Percentiles rank a stretch among this genome's conserved stretches.
Conservation (phyloP, 1,140 invertebrate genomes). For the Fopius arisanus region DNA sequence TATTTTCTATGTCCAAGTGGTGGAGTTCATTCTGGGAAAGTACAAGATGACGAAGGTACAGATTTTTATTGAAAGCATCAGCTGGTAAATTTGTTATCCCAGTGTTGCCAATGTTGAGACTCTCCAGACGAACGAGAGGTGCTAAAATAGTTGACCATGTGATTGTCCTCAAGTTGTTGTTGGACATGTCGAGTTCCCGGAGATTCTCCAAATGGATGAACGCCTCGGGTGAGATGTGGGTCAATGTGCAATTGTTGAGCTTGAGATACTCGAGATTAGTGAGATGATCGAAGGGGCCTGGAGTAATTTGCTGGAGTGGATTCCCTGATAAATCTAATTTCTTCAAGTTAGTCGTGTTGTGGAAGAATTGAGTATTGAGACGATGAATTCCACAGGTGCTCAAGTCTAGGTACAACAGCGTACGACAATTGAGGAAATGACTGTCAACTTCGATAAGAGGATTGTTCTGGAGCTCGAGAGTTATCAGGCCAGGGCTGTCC, state of each 20-base stretch:
- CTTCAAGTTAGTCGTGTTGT: slow-evolving; percentile 71
- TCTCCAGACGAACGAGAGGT: slow-evolving; percentile 69
- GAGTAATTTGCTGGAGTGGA: slow-evolving; percentile 68
- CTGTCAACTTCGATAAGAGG: slow-evolving; percentile 70
- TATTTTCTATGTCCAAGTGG: slow-evolving; percentile 71
- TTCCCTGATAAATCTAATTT: slow-evolving; percentile 76
- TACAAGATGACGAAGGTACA: slow-evolving; percentile 71
- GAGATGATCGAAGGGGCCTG: slow-evolving; percentile 70
- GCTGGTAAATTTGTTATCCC: slow-evolving; percentile 70
- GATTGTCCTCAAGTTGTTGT: slow-evolving; percentile 68
- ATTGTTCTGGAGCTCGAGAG: slow-evolving; percentile 75
- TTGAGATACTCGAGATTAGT: slow-evolving; percentile 72
- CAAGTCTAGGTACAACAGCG: slow-evolving; percentile 73
- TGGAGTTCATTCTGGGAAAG: slow-evolving; percentile 73
- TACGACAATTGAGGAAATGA: slow-evolving; percentile 72
- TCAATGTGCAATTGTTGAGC: slow-evolving; percentile 72
- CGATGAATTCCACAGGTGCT: slow-evolving; percentile 70
- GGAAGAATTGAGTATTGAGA: slow-evolving; percentile 72
- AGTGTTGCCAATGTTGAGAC: slow-evolving; percentile 71
- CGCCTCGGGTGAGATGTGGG: slow-evolving; percentile 65
- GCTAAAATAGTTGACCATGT: slow-evolving; percentile 71
- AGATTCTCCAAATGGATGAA: slow-evolving; percentile 70
- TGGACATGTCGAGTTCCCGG: slow-evolving; percentile 71
- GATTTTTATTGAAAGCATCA: slow-evolving; percentile 72
- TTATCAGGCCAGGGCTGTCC: slow-evolving; percentile 73